Evolutionary conservation across 64 coral and sea anemone species (phyloP).

Genomic region (Trachythela sp.): DNA sequence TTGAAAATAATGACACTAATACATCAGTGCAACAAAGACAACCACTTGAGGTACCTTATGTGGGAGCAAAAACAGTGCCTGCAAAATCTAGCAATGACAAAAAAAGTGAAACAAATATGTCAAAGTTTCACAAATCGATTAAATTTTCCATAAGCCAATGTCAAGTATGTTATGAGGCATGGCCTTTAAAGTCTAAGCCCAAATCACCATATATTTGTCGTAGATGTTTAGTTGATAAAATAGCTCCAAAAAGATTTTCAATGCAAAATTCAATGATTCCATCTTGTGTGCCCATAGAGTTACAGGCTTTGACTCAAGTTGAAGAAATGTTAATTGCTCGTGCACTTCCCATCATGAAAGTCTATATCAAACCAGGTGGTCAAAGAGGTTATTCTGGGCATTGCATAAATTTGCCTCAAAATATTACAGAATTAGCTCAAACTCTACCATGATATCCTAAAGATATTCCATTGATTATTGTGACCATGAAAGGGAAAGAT

Average conservation of each 20-base stretch:
- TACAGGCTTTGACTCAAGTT: background rate
- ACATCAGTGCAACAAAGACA: too few species aligned
- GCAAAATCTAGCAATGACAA: too few species aligned
- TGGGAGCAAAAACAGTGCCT: too few species aligned
- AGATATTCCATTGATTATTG: background rate
- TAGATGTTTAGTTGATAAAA: background rate
- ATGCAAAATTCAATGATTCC: background rate
- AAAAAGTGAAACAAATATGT: background rate
- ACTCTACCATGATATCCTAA: background rate
- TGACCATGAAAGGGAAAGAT: background rate
- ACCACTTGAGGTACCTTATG: too few species aligned
- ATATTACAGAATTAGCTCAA: background rate
- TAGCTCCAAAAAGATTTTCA: constrained; percentile 1
- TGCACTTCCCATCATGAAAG: background rate
- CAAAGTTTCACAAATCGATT: background rate
- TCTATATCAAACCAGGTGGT: background rate
- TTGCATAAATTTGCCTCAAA: background rate
- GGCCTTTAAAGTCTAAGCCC: background rate
- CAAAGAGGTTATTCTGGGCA: too few species aligned
- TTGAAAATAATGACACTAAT: too few species aligned
- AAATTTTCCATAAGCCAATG: background rate
- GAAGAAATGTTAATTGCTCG: background rate
- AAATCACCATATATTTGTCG: background rate
- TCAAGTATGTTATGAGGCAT: background rate
- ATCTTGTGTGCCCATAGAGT: background rate